Conservation (phyloP, 2,888 invertebrate species). For the Dendrolimus pini region DNA sequence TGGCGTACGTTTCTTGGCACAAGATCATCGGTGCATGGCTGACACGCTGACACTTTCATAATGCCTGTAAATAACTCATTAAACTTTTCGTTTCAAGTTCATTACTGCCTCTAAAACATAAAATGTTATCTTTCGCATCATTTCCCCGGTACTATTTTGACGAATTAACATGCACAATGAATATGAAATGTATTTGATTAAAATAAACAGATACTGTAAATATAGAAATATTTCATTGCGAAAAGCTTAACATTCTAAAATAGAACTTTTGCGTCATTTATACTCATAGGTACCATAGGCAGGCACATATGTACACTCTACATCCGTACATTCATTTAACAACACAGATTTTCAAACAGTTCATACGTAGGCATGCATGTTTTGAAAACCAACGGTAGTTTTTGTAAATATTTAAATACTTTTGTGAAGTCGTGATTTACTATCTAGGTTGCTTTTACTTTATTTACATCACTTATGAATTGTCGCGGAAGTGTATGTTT, state of each 20-base stretch:
- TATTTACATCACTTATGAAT: neutral
- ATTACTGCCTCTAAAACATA: neutral
- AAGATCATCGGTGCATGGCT: conserved; percentile 14
- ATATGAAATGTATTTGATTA: neutral
- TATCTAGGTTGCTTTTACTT: neutral
- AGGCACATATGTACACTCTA: neutral
- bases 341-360: conserved; percentile 13
- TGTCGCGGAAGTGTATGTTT: neutral
- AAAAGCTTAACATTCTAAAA: conserved; percentile 18
- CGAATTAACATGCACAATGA: neutral
- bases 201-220: conserved; percentile 5
- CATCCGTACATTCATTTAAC: conserved; percentile 9
- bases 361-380: conserved; percentile 14
- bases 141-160: neutral
- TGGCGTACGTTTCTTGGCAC: conserved; percentile 34
- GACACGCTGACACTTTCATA: conserved; percentile 15
- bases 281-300: conserved; percentile 13
- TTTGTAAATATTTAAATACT: conserved; percentile 35
- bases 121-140: neutral
- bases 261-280: conserved; percentile 42
- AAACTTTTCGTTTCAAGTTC: neutral
- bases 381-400: conserved; percentile 17
- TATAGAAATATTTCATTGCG: conserved; percentile 29
- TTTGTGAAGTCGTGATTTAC: conserved; percentile 14
- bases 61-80: conserved; percentile 23